Evolutionary conservation across 2,113 vertebrate genomes (phyloP).

Genomic region (Danionella cerebrum): DNA sequence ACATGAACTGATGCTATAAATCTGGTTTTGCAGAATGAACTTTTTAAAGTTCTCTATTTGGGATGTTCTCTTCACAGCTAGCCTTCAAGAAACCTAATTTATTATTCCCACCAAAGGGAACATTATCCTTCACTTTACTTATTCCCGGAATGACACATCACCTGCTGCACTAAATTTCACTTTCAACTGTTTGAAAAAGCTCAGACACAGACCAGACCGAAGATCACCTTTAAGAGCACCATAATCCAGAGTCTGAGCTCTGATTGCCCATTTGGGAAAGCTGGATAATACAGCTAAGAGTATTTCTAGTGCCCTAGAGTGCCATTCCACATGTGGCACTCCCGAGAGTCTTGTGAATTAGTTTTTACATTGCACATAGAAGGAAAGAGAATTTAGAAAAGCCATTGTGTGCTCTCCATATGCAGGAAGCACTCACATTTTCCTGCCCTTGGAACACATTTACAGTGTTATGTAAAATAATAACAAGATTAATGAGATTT

Average conservation of each 20-base stretch:
- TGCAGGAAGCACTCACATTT: conserved; percentile 49
- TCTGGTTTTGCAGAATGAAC: not conserved
- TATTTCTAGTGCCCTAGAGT: conserved; percentile 59
- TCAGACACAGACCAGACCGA: conserved; percentile 3
- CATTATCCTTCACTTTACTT: conserved; percentile 12
- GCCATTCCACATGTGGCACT: conserved; percentile 41
- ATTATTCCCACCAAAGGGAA: conserved; percentile 10
- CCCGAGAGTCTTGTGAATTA: conserved; percentile 41
- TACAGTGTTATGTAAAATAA: conserved; percentile 47
- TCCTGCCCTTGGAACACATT: conserved; percentile 44
- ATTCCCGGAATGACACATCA: conserved; percentile 19
- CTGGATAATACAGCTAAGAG: conserved; percentile 59
- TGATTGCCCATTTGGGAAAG: conserved; percentile 49
- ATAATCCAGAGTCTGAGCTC: conserved; percentile 56
- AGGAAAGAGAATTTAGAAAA: conserved; percentile 45
- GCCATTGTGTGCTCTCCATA: conserved; percentile 45
- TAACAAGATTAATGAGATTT: conserved; percentile 40
- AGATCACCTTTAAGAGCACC: conserved; percentile 27
- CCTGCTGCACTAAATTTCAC: conserved; percentile 20
- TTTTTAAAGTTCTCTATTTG: not conserved
- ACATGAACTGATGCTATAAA: not conserved
- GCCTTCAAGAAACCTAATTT: not conserved
- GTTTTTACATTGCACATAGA: conserved; percentile 43
- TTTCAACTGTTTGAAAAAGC: conserved; percentile 18
- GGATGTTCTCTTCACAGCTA: not conserved